These are phyloP conservation scores for Syritta pipiens DNA, from an alignment of 2,888 invertebrate genomes.

Conservation along the genomic window DNA sequence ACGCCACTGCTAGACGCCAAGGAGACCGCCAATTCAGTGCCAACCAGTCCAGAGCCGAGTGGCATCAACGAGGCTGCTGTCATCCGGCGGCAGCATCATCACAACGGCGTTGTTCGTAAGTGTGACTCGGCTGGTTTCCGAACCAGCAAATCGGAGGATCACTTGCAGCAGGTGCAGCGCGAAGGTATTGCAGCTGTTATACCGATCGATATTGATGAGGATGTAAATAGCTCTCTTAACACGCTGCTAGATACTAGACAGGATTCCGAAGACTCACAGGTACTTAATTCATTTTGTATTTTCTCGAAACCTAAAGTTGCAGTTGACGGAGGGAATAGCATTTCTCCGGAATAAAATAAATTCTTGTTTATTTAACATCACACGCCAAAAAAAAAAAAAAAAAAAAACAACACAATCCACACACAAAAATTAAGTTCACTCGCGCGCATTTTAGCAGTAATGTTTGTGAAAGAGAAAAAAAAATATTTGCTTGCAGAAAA, in stretches of 20 bases:
- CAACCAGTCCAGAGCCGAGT: constrained; percentile 84
- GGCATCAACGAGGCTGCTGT: constrained; percentile 72
- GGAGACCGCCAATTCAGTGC: constrained; percentile 82
- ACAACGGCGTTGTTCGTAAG: constrained; percentile 80
- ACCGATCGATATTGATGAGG: constrained; percentile 95
- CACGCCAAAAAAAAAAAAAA: too few species aligned
- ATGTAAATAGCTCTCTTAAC: constrained; percentile 95
- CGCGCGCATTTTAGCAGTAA: constrained; percentile 56
- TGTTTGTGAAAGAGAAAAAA: constrained; percentile 5
- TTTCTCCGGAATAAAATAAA: neutral
- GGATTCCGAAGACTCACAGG: constrained; percentile 80
- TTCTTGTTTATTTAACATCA: constrained; percentile 52
- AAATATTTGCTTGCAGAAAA: constrained; percentile 26
- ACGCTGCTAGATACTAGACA: constrained; percentile 90
- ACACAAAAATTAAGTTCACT: constrained; percentile 53
- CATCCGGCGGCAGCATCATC: constrained; percentile 80
- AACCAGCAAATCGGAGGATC: constrained; percentile 95
- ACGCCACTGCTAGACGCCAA: constrained; percentile 79
- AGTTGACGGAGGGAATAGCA: constrained; percentile 13
- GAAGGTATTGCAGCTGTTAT: constrained; percentile 87
- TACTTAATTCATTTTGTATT: constrained; percentile 69
- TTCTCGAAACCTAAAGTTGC: constrained; percentile 14
- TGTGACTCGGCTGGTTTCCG: constrained; percentile 86
- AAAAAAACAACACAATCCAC: too few species aligned
- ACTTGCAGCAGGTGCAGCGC: constrained; percentile 85